Evolutionary conservation across 2,888 invertebrate species (phyloP).

Genomic region (Shargacucullia verbasci): DNA sequence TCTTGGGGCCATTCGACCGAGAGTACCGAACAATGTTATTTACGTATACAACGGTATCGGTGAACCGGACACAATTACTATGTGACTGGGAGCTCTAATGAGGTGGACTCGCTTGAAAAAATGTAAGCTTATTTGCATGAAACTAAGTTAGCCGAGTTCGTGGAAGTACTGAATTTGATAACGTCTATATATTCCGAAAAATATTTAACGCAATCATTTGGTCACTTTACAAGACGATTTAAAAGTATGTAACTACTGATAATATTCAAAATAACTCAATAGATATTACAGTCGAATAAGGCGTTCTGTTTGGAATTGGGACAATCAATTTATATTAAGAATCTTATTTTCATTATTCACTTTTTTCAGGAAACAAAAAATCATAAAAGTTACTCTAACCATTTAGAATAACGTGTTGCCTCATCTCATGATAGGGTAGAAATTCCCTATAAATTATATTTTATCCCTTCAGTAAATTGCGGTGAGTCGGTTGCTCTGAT

Average conservation of each 20-base stretch:
- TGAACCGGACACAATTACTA: slow-evolving; percentile 61
- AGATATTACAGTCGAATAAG: too few species aligned
- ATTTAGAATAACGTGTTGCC: too few species aligned
- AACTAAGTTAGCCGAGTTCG: slow-evolving; percentile 28
- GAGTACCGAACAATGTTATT: slow-evolving; percentile 53
- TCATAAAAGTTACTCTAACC: too few species aligned
- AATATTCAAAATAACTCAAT: too few species aligned
- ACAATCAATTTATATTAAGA: too few species aligned
- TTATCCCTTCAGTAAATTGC: slow-evolving; percentile 10
- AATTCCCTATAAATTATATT: too few species aligned
- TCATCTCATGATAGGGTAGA: too few species aligned
- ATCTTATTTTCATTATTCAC: too few species aligned
- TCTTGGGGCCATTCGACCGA: slow-evolving; percentile 20
- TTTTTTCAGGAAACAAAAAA: too few species aligned
- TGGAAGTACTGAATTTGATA: slow-evolving; percentile 14
- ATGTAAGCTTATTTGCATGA: slow-evolving; percentile 38
- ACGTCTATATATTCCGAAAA: neutral
- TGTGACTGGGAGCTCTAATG: slow-evolving; percentile 61
- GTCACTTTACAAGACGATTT: neutral
- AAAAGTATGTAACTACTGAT: too few species aligned
- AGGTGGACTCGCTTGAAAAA: slow-evolving; percentile 37
- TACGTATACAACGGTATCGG: slow-evolving; percentile 61
- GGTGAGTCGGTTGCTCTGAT: slow-evolving; percentile 5
- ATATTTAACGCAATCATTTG: neutral
- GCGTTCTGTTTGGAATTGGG: too few species aligned